Base-by-base conservation (phyloP, 2,113 vertebrate genomes). In the Origma solitaria region DNA sequence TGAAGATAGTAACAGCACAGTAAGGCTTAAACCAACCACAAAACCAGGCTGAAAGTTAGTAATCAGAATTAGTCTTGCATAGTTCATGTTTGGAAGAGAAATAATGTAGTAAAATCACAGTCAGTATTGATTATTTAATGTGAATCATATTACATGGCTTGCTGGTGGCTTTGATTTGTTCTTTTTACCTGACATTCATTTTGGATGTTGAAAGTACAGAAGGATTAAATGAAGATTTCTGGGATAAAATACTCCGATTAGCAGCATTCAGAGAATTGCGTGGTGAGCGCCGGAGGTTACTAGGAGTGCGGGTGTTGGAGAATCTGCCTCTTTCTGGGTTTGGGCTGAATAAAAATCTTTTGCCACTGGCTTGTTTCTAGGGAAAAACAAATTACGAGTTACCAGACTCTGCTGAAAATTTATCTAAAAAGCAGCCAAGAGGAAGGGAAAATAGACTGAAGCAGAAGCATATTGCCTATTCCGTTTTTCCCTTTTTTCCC, bases 161-260 rank as follows among this genome's bases (percentile, higher is more conserved):
- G 45, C 61, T 62, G 25, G 23, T 85, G 24, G 27, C 15, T 88
- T 60, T 45, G 13, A 19, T 90, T 88, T 31, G 28, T 68, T 53
- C 21, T 68, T 56, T 89, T 97, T 97, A 99, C 99, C 99, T 98
- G 93, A 99, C 99, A 3, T 98, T 99, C 97, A 99, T 99, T 97
- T 98, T 99, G 72, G 98, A 96, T 35, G 98, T 97, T 31, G 98
- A 99, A 71, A 98, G 84, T 12, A 98, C 90, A 3, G 97, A 97
- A 16, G 97, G 98, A 78, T 96, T 98, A 94, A 98, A 98, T 0
- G 92, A 81, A 38, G 94, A 79, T 4, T 92, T 98, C 45, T 84
- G 95, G 71, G 97, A 95, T 42, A 90, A 61, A 17, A 95, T 88
- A 15, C 95, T 92, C 81, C 56, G 98, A 17, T 60, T 97, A 17